Percentiles rank a stretch among this genome's conserved stretches.
Conservation (phyloP, 1,140 invertebrate species). For the Archivesica marissinica region DNA sequence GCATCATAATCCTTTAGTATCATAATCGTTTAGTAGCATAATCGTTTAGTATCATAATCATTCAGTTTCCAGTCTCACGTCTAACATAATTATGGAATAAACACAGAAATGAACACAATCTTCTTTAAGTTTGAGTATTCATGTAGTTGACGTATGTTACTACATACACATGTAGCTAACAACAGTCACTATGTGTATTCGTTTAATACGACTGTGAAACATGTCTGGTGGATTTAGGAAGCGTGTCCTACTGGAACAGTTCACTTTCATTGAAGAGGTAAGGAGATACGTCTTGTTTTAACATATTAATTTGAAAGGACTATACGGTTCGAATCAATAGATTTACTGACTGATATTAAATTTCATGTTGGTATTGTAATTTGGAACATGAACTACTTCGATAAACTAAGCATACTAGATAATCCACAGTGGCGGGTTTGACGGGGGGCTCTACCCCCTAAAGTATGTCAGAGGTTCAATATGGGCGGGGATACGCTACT, state of each 20-base stretch:
- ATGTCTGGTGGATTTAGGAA: neutral
- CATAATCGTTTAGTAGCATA: too few species aligned
- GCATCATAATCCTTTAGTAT: too few species aligned
- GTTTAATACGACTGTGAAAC: neutral
- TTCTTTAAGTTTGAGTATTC: neutral
- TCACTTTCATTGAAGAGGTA: neutral
- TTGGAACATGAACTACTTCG: neutral
- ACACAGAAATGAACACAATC: neutral
- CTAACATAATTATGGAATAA: neutral
- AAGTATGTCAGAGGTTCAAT: too few species aligned
- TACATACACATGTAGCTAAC: neutral
- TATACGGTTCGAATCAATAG: slow-evolving; percentile 18
- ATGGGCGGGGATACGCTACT: too few species aligned
- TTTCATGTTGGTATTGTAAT: neutral
- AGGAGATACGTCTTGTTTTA: neutral
- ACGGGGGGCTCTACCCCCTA: too few species aligned
- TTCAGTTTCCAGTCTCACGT: too few species aligned
- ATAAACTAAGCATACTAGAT: neutral
- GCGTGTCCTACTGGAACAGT: neutral
- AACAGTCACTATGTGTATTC: neutral
- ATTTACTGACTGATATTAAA: neutral
- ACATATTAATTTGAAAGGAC: neutral
- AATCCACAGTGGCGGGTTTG: neutral
- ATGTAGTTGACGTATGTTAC: neutral
- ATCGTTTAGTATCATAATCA: too few species aligned